Evolutionary conservation across 2,888 invertebrate genomes (phyloP), one percentile per base, ranked within the genome.

Genomic region (Oscheius sp.): DNA sequence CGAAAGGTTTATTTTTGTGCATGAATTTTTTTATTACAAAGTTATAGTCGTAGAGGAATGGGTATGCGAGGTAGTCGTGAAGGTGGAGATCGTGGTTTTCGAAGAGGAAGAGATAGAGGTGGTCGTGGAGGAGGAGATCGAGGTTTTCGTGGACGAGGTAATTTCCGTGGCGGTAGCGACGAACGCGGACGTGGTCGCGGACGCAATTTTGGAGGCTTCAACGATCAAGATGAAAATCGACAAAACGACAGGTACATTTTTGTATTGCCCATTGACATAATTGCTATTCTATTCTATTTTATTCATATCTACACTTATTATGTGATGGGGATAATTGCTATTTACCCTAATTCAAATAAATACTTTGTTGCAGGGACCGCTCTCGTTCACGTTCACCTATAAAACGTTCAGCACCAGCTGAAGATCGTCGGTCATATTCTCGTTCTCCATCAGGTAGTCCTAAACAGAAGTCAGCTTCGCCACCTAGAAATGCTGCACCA

Each of bases 381-480:
- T 61, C 59, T 29, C 16, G 18, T 35, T 59, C 59, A 5, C 59
- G 59, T 29, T 59, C 59, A 12, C 35, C 59, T 6, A 3, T 41
- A 2, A 6, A n/a, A 41, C 13, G 61, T 16, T 18, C 9, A n/a
- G 13, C 58, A n/a, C 18, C 23, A n/a, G 5, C 41, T 13, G 23
- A 41, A 12, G 21, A 18, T 1, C 21, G 45, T 3, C 45, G 61
- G 2, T 61, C 61, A 1, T 61, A 43, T n/a, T 61, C 61, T 9
- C 61, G 61, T 1, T 59, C 59, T 18, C 59, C 29, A 9, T 61
- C 61, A 5, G n/a, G 35, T 6, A 61, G 61, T 43, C 61, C 61
- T 3, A 16, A 61, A 13, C 35, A 61, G 45, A 3, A 21, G 2
- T 5, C 41, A 27, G 3, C 56, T 23, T 25, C 25, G 16, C 16